Evolutionary conservation across 2,888 invertebrate species (phyloP).

Genomic region (Polymixis lichenea): DNA sequence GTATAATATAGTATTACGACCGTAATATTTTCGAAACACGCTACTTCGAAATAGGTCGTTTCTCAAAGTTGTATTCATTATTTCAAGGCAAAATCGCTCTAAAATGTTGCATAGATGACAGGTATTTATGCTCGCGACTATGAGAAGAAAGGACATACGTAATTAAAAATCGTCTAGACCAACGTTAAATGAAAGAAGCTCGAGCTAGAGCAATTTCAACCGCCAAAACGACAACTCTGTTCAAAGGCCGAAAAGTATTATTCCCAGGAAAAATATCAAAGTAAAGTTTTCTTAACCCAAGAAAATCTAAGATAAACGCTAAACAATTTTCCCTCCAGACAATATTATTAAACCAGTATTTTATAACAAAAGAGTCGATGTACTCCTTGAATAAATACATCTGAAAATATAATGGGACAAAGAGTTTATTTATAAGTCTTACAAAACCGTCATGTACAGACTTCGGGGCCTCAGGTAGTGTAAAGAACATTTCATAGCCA

Average conservation of each 20-base stretch:
- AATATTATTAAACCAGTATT: constrained; percentile 40
- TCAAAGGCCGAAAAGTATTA: constrained; percentile 6
- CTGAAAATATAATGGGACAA: constrained; percentile 20
- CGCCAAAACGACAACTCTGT: background rate
- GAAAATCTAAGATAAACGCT: constrained; percentile 19
- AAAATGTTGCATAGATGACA: background rate
- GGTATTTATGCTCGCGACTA: background rate
- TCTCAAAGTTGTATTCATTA: background rate
- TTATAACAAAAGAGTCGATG: constrained; percentile 35
- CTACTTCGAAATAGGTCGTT: background rate
- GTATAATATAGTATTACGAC: background rate
- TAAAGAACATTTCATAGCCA: constrained; percentile 58
- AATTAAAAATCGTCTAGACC: constrained; percentile 3
- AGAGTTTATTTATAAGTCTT: constrained; percentile 40
- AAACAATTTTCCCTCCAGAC: constrained; percentile 24
- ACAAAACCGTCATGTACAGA: constrained; percentile 38
- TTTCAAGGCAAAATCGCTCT: background rate
- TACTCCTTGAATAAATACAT: constrained; percentile 11
- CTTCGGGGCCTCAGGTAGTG: constrained; percentile 15
- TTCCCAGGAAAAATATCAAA: constrained; percentile 11
- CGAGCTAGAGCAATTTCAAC: constrained; percentile 11
- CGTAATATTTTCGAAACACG: background rate
- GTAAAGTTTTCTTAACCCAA: constrained; percentile 25
- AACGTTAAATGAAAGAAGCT: constrained; percentile 12
- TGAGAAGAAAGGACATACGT: background rate